phyloP scores from a whole-genome alignment of 64 coral and sea anemone genomes.

The Pocillopora damicornis region DNA sequence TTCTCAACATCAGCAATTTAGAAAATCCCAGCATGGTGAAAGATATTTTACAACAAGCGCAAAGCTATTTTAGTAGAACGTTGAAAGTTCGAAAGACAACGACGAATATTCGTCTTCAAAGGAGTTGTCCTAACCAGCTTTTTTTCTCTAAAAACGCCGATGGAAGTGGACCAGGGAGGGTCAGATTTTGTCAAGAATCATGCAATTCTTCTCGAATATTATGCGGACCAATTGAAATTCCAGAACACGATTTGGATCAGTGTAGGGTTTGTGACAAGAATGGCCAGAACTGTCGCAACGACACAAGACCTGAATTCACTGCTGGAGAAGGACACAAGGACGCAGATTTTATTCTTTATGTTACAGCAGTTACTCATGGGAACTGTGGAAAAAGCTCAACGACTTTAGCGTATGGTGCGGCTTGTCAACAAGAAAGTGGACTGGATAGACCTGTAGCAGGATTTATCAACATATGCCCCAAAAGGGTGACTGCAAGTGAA shows the following conservation, averaged over 20 bases:
- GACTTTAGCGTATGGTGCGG: constrained; percentile 80
- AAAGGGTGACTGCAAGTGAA: constrained; percentile 37
- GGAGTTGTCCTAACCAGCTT: constrained; percentile 57
- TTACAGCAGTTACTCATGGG: constrained; percentile 39
- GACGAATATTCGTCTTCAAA: constrained; percentile 60
- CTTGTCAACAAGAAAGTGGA: constrained; percentile 81
- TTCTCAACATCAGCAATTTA: constrained; percentile 59
- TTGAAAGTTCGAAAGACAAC: constrained; percentile 60
- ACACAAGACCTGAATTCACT: constrained; percentile 8
- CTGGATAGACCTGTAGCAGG: constrained; percentile 85
- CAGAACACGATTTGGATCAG: constrained; percentile 56
- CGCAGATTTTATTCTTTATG: constrained; percentile 84
- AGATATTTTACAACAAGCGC: constrained; percentile 34
- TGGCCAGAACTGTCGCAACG: constrained; percentile 58
- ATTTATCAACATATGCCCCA: constrained; percentile 86
- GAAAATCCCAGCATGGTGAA: constrained; percentile 34
- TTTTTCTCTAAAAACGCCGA: constrained; percentile 60
- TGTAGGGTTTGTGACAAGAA: constrained; percentile 72
- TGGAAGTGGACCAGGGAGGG: constrained; percentile 24
- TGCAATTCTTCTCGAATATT: constrained; percentile 41
- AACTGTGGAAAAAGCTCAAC: constrained; percentile 54
- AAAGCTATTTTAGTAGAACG: constrained; percentile 48
- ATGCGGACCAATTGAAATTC: constrained; percentile 55
- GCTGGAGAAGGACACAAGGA: constrained; percentile 59
- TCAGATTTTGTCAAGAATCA: constrained; percentile 64